Conservation (phyloP, 2,113 vertebrate species). For the Ceyx margarethae region DNA sequence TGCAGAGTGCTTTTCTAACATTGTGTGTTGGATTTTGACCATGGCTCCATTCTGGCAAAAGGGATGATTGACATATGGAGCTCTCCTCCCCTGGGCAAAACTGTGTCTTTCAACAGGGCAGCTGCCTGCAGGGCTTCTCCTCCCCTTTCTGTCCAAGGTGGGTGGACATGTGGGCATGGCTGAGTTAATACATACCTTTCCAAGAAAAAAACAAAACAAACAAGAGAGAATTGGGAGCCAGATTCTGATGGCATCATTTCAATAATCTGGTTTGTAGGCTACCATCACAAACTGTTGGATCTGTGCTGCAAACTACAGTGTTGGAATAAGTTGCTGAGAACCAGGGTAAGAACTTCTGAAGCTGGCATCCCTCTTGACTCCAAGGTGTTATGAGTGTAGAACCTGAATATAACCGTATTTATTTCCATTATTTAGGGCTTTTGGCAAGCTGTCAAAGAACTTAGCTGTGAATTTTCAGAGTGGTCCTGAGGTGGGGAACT, state of each 20-base stretch:
- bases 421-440: neutral
- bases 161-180: neutral
- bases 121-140: neutral
- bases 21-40: neutral
- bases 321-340: neutral
- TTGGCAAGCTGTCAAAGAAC: neutral
- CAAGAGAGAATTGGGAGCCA: neutral
- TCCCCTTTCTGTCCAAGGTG: neutral
- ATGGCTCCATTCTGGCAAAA: neutral
- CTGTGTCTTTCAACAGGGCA: rapidly evolving
- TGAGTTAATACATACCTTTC: neutral
- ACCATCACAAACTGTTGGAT: neutral
- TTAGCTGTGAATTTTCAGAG: neutral
- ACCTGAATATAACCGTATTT: neutral
- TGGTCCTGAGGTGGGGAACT: neutral
- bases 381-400: neutral
- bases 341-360: neutral
- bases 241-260: neutral
- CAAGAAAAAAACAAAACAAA: neutral
- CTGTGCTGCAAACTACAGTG: neutral
- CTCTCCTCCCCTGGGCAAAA: neutral
- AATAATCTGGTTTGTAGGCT: neutral
- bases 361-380: neutral
- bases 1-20: neutral
- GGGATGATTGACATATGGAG: rapidly evolving